These are phyloP conservation scores for Threskiornis aethiopicus DNA, from an alignment of 2,797 vertebrate species.

Conservation along the genomic window DNA sequence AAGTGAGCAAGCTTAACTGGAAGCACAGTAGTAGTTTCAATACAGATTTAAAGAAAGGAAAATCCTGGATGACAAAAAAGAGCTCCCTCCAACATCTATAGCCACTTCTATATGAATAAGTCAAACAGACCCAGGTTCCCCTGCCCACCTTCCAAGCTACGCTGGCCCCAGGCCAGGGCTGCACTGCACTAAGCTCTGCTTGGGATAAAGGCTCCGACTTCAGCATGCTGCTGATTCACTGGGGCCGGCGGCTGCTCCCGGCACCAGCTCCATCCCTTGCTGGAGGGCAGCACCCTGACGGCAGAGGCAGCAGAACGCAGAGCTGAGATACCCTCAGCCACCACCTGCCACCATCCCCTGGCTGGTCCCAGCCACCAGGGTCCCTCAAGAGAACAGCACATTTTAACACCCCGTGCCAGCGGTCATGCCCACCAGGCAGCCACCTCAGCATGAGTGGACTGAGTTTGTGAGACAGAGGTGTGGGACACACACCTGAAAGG, in stretches of 20 bases:
- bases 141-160: not conserved
- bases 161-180: not conserved
- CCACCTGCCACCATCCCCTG: not conserved
- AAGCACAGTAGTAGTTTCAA: not conserved
- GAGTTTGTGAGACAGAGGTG: too few relatives aligned
- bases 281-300: not conserved
- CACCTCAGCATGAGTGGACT: not conserved
- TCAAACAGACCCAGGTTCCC: not conserved
- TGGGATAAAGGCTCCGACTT: not conserved
- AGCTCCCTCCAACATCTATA: not conserved
- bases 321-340: not conserved
- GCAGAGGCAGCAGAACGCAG: not conserved
- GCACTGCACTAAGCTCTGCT: not conserved
- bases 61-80: not conserved
- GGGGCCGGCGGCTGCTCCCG: not conserved
- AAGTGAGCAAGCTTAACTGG: not conserved
- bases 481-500: too few relatives aligned
- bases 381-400: not conserved
- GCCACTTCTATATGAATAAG: not conserved
- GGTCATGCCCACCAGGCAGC: rapidly evolving
- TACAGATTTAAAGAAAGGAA: not conserved
- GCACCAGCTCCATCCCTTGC: not conserved
- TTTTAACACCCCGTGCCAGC: too few relatives aligned
- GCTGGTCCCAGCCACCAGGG: not conserved
- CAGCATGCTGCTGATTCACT: not conserved